Evolutionary conservation across 2,113 vertebrate genomes (phyloP).

Genomic region (Sinocyclocheilus grahami): DNA sequence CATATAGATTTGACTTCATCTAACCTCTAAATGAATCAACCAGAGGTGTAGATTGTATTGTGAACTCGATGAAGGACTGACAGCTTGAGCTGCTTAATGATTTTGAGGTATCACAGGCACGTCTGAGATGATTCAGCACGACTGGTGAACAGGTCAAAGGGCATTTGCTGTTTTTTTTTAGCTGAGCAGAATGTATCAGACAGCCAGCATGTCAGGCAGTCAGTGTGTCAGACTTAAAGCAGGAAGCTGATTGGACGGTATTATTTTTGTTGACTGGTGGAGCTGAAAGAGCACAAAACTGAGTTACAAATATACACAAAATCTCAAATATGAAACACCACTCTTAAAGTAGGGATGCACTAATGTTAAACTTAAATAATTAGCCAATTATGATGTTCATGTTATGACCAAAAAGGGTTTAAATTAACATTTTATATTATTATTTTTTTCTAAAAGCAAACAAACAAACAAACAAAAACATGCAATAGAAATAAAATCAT

Average conservation of each 20-base stretch:
- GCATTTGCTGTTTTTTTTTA: neutral
- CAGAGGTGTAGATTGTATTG: neutral
- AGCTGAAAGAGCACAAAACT: neutral
- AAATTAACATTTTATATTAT: too few species aligned
- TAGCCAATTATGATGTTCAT: too few species aligned
- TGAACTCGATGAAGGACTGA: neutral
- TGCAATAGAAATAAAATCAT: too few species aligned
- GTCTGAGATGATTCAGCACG: neutral
- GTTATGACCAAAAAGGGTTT: too few species aligned
- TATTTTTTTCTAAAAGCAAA: too few species aligned
- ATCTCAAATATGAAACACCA: too few species aligned
- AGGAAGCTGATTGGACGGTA: neutral
- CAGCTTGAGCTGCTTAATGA: neutral
- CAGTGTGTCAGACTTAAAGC: neutral
- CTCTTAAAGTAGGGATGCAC: neutral
- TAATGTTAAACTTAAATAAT: too few species aligned
- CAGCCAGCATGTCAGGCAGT: neutral
- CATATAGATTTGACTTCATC: neutral
- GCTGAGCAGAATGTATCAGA: neutral
- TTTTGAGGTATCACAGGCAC: neutral
- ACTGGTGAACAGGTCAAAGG: constrained; percentile 14
- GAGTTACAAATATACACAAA: too few species aligned
- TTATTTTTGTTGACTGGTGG: neutral
- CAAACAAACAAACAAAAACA: too few species aligned
- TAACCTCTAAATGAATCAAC: neutral